Evolutionary conservation across 1,140 invertebrate genomes (phyloP), one percentile per base, ranked within the genome.

Genomic region (Trachymyrmex cornetzi): DNA sequence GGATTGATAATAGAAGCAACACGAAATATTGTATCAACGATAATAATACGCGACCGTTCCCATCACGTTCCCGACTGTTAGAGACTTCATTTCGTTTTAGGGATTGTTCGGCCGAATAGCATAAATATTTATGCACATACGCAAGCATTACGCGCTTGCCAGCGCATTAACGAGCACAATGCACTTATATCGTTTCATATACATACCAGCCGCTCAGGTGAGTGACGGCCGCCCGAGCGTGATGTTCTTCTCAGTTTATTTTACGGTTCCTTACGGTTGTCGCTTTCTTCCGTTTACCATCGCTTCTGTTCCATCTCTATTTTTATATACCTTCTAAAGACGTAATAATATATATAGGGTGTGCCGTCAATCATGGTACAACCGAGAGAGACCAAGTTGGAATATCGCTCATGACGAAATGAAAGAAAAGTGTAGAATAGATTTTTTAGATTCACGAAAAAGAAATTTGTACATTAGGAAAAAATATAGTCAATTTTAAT

Each of bases 261-360:
- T 92, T 90, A 89, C 87, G 88, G 87, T 89, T 90, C 86, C 91
- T 90, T 88, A 74, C 88, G 88, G 90, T 80, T 92, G 87, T 92
- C 90, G 87, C 88, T 87, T 89, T 89, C 91, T 91, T 92, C 86
- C 87, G 87, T 90, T 91, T 92, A 90, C 90, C 91, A 75, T 91
- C 91, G 85, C 67, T 74, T 72, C 53, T 55, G 48, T 67, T 53
- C 85, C 19, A 19, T 14, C 30, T 88, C 69, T 85, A 85, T 50
- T 84, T 84, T 82, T 24, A 72, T 44, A 44, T 1, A 55, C 24
- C 34, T 48, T 48, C 14, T 53, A 14, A 34, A 80, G 48, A 53
- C 14, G 11, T 22, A 69, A 69, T 38, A 80, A 69, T 55, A 69
- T 19, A 38, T 55, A 69, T 27, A 7, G 27, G 19, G n/a, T 80